Evolutionary conservation across 1,140 invertebrate genomes (phyloP), one percentile per base, ranked within the genome.

Genomic region (Magallana gigas): DNA sequence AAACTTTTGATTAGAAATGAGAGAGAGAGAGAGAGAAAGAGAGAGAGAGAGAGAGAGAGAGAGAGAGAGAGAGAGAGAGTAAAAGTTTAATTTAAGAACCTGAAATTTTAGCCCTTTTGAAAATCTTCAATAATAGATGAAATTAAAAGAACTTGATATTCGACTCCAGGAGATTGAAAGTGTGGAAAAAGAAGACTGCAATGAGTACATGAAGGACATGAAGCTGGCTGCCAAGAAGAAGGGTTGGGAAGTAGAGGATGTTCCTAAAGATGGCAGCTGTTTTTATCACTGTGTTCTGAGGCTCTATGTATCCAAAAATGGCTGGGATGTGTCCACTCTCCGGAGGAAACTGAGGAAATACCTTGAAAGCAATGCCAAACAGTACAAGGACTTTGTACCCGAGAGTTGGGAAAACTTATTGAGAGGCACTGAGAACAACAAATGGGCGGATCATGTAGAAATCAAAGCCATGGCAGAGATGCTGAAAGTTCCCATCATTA

Each of bases 191-290:
- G 68, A 76, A 5, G 68, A 76, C 11, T 76, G 68, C 23, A 76
- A 76, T 76, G 68, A 76, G 8, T 76, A 76, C 68, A 76, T 76
- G 68, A 76, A 76, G 11, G 68, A 76, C 4, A 76, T 76, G 68
- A 76, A 76, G 23, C 23, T 29, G 14, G 68, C 68, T 2, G 68
- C 68, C 36, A 23, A 29, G 23, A 76, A 76, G 23, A 76, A 76
- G 14, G 68, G 68, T 11, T 76, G 68, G 68, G 8, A 9, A 4
- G 68, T 76, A 7, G 23, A 18, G 9, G 68, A 76, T 29, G 68
- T 76, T 11, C 68, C 68, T 29, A 76, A 76, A 76, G 68, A 76
- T 76, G 68, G 68, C 68, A 76, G 68, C 68, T 76, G 68, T 29
- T 76, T 76, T 23, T 76, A 76, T 23, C 68, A 76, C 18, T 76